phyloP scores from a whole-genome alignment of 2,113 vertebrate species.

The Dolichotis patagonum region DNA sequence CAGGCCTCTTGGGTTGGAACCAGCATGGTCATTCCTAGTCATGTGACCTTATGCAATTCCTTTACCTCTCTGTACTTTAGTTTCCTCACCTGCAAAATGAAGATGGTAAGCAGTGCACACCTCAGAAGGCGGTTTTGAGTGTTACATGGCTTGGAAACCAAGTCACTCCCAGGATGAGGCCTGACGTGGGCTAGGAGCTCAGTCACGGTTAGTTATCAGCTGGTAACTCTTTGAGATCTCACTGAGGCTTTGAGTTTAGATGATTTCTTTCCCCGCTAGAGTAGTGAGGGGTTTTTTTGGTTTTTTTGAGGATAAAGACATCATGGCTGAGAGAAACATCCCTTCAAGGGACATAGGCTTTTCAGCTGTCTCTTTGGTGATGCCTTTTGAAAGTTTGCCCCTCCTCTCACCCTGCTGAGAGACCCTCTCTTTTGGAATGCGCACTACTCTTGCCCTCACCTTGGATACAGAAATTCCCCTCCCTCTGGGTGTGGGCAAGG shows the following conservation, averaged over 20 bases:
- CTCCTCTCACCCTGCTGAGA: not conserved
- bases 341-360: not conserved
- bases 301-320: not conserved
- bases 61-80: not conserved
- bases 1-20: not conserved
- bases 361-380: not conserved
- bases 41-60: not conserved
- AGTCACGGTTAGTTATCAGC: slow-evolving; percentile 31
- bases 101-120: not conserved
- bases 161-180: not conserved
- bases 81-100: not conserved
- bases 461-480: not conserved
- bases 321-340: slow-evolving; percentile 7
- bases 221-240: slow-evolving; percentile 1
- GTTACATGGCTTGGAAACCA: not conserved
- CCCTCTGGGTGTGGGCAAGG: not conserved
- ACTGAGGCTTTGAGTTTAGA: slow-evolving; percentile 43
- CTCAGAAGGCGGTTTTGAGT: not conserved
- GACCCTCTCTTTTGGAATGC: not conserved
- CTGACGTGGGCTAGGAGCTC: not conserved
- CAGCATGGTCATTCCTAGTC: not conserved
- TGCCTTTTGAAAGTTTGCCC: not conserved
- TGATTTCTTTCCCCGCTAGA: slow-evolving; percentile 46
- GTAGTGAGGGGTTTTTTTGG: not conserved
- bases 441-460: not conserved